Base-by-base conservation (phyloP, 2,888 invertebrate species). In the Taphrorychus bicolor region DNA sequence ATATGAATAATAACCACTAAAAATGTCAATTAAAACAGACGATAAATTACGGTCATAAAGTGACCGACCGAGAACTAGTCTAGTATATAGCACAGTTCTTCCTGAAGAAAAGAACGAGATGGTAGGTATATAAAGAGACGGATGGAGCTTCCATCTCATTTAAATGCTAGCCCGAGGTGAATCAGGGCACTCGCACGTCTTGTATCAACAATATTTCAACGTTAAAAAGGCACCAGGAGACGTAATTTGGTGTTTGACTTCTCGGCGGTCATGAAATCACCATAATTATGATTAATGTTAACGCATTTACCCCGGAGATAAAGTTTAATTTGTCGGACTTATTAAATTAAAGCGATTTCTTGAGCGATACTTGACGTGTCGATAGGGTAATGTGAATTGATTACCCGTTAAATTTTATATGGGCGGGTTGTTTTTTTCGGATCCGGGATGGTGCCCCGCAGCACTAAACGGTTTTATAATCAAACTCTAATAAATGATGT, bases 201-300 rank as follows among this genome's bases (percentile, higher is more conserved):
- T 75, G 74, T 73, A 77, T 78, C 77, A 76, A 76, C 76, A 74
- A 18, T 76, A 78, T 78, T 77, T 78, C 76, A 78, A 78, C 76
- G 76, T 77, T 77, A 76, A 75, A 75, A 57, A 72, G 75, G 73
- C 68, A 73, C 77, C 76, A 77, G 76, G 75, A 77, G 75, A 73
- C 73, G 73, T 77, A 77, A 78, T 78, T 75, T 75, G 70, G 73
- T 75, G 75, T 76, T 77, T 74, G 74, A 73, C 72, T 74, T 73
- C 68, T 62, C 66, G 42, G 63, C 68, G 70, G 74, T 74, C 71
- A 73, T 73, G 74, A 73, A 76, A 77, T 77, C 75, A 76, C 73
- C 73, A 73, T 77, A 75, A 77, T 76, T 77, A 76, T 77, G 77
- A 77, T 77, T 77, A 75, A 77, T 77, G 76, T 75, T 75, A 73